Percentiles rank a stretch among this genome's conserved stretches.
Evolutionary conservation across 2,113 vertebrate species (phyloP).

Genomic region (Marmota flaviventris): DNA sequence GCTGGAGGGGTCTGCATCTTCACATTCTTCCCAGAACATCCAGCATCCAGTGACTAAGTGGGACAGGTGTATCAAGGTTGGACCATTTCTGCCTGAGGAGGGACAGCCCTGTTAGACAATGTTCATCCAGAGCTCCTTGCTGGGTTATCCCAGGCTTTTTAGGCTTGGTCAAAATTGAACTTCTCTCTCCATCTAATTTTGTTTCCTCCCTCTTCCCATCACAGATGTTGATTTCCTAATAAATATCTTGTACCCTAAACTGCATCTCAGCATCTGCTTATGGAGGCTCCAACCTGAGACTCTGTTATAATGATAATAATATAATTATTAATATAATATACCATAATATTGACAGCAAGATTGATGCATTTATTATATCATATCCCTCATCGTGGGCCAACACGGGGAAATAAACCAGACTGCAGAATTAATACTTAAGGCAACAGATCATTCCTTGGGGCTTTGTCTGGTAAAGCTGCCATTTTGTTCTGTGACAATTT

Average conservation of each 20-base stretch:
- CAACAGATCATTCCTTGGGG: neutral
- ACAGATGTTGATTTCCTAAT: neutral
- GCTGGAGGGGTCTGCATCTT: neutral
- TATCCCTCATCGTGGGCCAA: neutral
- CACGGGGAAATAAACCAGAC: neutral
- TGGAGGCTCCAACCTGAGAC: neutral
- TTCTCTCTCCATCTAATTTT: neutral
- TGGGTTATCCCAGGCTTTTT: neutral
- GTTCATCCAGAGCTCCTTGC: neutral
- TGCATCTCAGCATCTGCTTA: neutral
- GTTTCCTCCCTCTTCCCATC: neutral
- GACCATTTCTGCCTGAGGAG: neutral
- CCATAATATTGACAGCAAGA: neutral
- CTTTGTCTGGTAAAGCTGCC: constrained; percentile 6
- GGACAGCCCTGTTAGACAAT: neutral
- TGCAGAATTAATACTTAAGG: neutral
- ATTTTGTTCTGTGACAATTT: constrained; percentile 8
- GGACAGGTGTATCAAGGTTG: neutral
- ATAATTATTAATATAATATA: neutral
- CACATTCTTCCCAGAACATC: neutral
- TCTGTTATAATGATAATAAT: neutral
- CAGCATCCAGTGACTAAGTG: neutral
- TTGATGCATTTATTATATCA: neutral
- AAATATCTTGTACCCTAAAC: neutral
- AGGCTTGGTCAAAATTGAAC: neutral